These are phyloP conservation scores for Cheumatopsyche charites DNA, from an alignment of 1,140 invertebrate species.

Conservation along the genomic window DNA sequence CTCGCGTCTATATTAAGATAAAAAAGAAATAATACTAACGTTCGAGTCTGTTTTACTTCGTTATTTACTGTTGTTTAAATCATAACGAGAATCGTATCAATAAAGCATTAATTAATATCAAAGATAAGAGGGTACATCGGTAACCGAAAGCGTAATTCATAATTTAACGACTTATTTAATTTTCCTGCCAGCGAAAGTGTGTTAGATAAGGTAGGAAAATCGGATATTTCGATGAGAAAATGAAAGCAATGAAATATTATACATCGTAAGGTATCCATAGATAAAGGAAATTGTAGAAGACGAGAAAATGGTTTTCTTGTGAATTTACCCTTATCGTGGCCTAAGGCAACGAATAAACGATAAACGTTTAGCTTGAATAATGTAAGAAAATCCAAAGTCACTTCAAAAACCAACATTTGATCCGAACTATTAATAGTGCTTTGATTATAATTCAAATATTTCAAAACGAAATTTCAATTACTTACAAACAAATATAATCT, in stretches of 20 bases:
- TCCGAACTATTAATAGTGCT: too few relatives aligned
- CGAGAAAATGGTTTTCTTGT: not conserved
- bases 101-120: conserved; percentile 6
- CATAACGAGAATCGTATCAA: not conserved
- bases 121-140: not conserved
- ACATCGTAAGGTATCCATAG: not conserved
- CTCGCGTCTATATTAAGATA: not conserved
- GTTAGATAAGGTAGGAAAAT: not conserved
- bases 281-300: not conserved
- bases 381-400: too few relatives aligned
- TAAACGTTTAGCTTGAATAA: not conserved
- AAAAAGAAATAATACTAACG: not conserved
- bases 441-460: too few relatives aligned
- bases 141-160: conserved; percentile 10
- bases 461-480: too few relatives aligned
- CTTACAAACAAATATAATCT: too few relatives aligned
- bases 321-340: conserved; percentile 1
- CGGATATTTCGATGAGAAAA: not conserved
- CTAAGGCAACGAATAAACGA: not conserved
- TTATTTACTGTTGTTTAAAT: conserved; percentile 1
- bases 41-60: not conserved
- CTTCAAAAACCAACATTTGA: too few relatives aligned
- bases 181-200: not conserved
- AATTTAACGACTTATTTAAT: conserved; percentile 11
- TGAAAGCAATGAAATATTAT: not conserved